A percentile compares a stretch with the other conserved stretches of the same genome.
Conservation (phyloP, 2,113 vertebrate genomes). For the Passer domesticus region DNA sequence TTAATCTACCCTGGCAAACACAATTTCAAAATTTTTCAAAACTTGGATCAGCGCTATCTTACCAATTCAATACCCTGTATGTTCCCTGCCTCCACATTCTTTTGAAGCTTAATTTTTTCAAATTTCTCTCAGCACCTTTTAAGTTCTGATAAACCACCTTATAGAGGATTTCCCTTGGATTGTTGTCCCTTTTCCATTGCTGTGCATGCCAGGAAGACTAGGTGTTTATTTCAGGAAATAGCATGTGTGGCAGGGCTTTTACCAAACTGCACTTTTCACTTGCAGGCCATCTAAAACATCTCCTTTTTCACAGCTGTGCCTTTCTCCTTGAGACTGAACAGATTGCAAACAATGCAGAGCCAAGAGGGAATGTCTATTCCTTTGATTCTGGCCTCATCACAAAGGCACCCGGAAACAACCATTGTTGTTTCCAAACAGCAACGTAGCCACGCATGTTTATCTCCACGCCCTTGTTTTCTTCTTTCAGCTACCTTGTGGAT, state of each 20-base stretch:
- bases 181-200: not conserved
- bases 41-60: not conserved
- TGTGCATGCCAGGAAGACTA: not conserved
- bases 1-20: not conserved
- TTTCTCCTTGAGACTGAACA: not conserved
- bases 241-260: accelerated
- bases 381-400: not conserved
- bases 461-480: not conserved
- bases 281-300: not conserved
- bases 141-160: not conserved
- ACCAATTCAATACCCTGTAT: not conserved
- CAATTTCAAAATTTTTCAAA: not conserved
- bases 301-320: not conserved
- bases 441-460: not conserved
- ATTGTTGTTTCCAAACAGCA: not conserved
- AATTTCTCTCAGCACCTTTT: not conserved
- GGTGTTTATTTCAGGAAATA: not conserved
- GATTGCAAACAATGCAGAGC: not conserved
- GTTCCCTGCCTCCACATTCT: not conserved
- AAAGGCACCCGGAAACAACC: not conserved
- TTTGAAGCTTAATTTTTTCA: not conserved
- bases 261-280: not conserved
- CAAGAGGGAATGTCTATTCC: not conserved
- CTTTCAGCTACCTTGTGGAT: conserved; percentile 82
- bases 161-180: not conserved